Base-by-base conservation (phyloP, 2,888 invertebrate genomes). In the Smittia sp. region DNA sequence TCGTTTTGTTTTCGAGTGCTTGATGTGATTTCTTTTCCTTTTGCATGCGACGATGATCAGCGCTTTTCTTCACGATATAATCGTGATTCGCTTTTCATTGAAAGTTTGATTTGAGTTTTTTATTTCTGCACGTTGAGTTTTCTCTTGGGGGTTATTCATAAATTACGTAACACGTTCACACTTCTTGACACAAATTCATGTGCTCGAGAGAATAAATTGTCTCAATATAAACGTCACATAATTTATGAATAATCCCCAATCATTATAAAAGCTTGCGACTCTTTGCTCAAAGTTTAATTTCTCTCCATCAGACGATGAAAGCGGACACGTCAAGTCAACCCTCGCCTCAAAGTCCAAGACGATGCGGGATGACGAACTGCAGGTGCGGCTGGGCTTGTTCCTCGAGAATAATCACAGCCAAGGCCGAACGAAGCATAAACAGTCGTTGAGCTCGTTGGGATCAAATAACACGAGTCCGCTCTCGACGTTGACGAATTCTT, bases 381-480 rank as follows among this genome's bases (percentile, higher is more conserved):
- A 93, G 83, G 90, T 91, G 87, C 85, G 93, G 20, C 84, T 94
- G 46, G 93, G 93, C 0, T 84, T 94, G n/a, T 84, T 94, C 54
- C 84, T 94, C 69, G 93, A 92, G 0, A 90, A 91, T 77, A 84
- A 88, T 74, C 85, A 70, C 54, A 54, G 88, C 13, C 82, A 87
- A 32, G 85, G 85, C 76, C 84, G 84, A 75, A 77, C 77, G 9
- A 79, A 80, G 74, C 76, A 78, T 7, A 58, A 72, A 24, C 84
- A 85, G 67, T 84, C 85, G 77, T 83, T 85, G 77, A 84, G 85
- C 2, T 85, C 85, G 4, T 80, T 91, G 70, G 88, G 90, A 68
- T 91, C 93, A 25, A 90, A 90, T 74, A 93, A 93, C 78, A 92
- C 93, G 41, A 94, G 94, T 80, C 94, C 94, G 73, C 90, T 94